Evolutionary conservation across 2,113 vertebrate species (phyloP), one percentile per base, ranked within the genome.

Genomic region (Mohoua ochrocephala): DNA sequence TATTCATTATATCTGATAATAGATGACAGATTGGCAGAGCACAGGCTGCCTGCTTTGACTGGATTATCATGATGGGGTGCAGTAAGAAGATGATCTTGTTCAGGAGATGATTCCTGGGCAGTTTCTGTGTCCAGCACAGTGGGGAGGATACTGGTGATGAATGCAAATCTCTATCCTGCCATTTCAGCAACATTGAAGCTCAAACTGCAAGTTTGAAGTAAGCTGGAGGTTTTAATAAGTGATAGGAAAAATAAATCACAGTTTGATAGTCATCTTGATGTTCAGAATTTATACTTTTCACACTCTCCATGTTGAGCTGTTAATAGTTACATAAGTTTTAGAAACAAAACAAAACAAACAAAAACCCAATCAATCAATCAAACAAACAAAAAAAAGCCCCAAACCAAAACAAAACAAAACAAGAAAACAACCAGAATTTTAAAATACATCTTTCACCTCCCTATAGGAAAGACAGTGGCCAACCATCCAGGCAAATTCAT

Each of bases 91-190:
- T 30, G 11, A n/a, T 75, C 20, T 33, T 67, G 11, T 20, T 44
- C 42, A 70, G 15, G 14, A 47, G 3, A 13, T 22, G 12, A 61
- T 13, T 59, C 35, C 23, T 67, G 13, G 17, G 8, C 10, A 84
- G 18, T 49, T 81, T 45, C 45, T 74, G 7, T 31, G 12, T 57
- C 26, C 26, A 89, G 23, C 7, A 50, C 11, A 65, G 10, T 10
- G 2, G 5, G 10, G 4, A 59, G 7, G 10, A 44, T 1, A 1
- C 1, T 28, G 7, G 4, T 53, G 33, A 50, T 33, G 39, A 68
- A 47, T 4, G 8, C 23, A 71, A 30, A 13, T 42, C 26, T 42
- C 8, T 61, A 30, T 65, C 13, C 28, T 64, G 24, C 5, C 16
- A 23, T 37, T 37, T 68, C 31, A 63, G 8, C 20, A 86, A 9